Evolutionary conservation across 2,888 invertebrate genomes (phyloP).

Genomic region (Melanargia galathea): DNA sequence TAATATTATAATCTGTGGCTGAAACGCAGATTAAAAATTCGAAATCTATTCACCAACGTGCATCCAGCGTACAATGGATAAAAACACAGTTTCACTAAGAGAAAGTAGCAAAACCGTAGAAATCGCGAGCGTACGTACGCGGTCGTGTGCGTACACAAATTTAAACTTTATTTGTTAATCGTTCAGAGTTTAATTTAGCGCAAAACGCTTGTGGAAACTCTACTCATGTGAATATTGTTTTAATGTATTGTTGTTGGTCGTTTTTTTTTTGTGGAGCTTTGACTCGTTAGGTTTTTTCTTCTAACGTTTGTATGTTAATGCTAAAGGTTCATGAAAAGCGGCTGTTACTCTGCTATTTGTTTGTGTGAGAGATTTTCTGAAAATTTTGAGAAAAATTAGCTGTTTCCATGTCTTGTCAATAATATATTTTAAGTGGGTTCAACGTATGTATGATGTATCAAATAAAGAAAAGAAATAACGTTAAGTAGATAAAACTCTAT

Average conservation of each 20-base stretch:
- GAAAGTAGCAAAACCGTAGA: conserved; percentile 71
- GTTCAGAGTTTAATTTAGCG: conserved; percentile 26
- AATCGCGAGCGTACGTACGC: conserved; percentile 46
- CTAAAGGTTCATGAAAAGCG: neutral
- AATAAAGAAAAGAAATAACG: too few relatives aligned
- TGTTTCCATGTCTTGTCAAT: too few relatives aligned
- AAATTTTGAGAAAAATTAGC: too few relatives aligned
- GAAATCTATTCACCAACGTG: conserved; percentile 41
- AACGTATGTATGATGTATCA: too few relatives aligned
- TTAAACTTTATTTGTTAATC: conserved; percentile 37
- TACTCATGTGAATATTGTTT: conserved; percentile 23
- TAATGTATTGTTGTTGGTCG: conserved; percentile 31
- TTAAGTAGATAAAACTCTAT: too few relatives aligned
- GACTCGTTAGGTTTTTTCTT: conserved; percentile 14
- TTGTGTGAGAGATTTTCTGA: neutral
- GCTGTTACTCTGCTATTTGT: neutral
- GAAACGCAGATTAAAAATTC: conserved; percentile 31
- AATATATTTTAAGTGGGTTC: too few relatives aligned
- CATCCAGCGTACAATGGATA: conserved; percentile 64
- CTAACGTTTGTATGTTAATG: neutral
- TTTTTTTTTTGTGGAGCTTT: conserved; percentile 23
- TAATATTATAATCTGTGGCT: neutral
- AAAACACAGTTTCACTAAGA: conserved; percentile 79
- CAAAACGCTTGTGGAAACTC: conserved; percentile 23
- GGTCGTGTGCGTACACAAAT: conserved; percentile 35